Conservation (phyloP, 2,888 invertebrate species). For the Drosophila eohydei region DNA sequence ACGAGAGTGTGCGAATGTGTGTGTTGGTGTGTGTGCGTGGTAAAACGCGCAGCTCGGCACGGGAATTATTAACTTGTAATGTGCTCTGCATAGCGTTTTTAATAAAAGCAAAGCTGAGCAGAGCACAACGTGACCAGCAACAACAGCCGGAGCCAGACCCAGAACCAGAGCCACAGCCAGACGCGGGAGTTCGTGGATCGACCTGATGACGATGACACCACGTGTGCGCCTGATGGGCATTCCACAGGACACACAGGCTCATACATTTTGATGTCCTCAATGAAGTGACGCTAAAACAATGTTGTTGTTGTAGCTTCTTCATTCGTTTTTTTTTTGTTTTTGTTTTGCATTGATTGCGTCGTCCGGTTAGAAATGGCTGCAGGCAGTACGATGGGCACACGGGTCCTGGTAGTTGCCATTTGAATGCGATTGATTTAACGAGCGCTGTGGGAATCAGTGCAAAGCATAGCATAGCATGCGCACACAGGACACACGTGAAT, state of each 20-base stretch:
- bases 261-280: constrained; percentile 80
- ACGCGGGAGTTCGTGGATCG: constrained; percentile 32
- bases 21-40: constrained; percentile 23
- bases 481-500: constrained; percentile 59
- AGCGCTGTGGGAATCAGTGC: constrained; percentile 75
- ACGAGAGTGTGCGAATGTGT: constrained; percentile 30
- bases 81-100: constrained; percentile 81
- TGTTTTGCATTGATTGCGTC: constrained; percentile 77
- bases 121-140: constrained; percentile 70
- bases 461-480: constrained; percentile 36
- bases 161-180: background rate
- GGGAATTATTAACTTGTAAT: constrained; percentile 81
- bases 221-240: constrained; percentile 76
- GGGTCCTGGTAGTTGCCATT: constrained; percentile 58
- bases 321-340: constrained; percentile 22
- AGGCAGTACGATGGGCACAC: constrained; percentile 1
- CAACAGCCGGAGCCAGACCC: constrained; percentile 22
- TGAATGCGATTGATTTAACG: constrained; percentile 76
- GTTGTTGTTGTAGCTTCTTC: constrained; percentile 26
- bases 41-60: constrained; percentile 58
- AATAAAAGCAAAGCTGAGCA: constrained; percentile 73
- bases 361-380: constrained; percentile 59
- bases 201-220: constrained; percentile 57
- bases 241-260: constrained; percentile 49
- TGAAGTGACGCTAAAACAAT: constrained; percentile 76